A percentile compares a stretch with the other conserved stretches of the same genome.
phyloP scores from a whole-genome alignment of 2,888 invertebrate genomes.

The Ochropleura leucogaster region DNA sequence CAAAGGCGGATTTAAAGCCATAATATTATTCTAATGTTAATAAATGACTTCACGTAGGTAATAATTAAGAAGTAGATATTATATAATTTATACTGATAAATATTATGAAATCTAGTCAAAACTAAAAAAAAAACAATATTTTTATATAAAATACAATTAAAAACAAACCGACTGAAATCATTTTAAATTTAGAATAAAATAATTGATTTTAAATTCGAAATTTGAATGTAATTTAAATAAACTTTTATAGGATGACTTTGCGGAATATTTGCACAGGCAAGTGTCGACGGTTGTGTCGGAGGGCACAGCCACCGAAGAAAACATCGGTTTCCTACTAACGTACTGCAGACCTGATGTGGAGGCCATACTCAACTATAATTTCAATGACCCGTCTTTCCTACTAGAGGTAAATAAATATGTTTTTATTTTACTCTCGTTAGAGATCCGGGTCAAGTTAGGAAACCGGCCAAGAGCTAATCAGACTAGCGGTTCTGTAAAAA shows the following conservation, averaged over 20 bases:
- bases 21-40: not conserved
- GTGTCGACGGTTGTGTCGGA: constrained; percentile 81
- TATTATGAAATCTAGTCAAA: not conserved
- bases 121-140: not conserved
- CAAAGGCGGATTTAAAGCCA: no score
- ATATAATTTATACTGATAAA: not conserved
- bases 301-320: constrained; percentile 74
- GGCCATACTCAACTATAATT: constrained; percentile 93
- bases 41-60: not conserved
- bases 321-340: constrained; percentile 87
- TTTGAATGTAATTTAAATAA: not conserved
- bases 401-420: constrained; percentile 90
- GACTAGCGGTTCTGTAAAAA: no score
- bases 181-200: not conserved
- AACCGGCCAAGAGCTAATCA: no score
- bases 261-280: constrained; percentile 69
- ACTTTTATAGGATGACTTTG: constrained; percentile 77
- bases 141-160: no score
- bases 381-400: constrained; percentile 95
- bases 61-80: not conserved
- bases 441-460: no score
- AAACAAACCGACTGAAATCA: not conserved
- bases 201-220: not conserved
- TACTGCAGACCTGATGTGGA: constrained; percentile 90
- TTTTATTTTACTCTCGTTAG: no score